Evolutionary conservation across 92 coral and sea anemone species (phyloP), one percentile per base, ranked within the genome.

Genomic region (Porites cylindrica): DNA sequence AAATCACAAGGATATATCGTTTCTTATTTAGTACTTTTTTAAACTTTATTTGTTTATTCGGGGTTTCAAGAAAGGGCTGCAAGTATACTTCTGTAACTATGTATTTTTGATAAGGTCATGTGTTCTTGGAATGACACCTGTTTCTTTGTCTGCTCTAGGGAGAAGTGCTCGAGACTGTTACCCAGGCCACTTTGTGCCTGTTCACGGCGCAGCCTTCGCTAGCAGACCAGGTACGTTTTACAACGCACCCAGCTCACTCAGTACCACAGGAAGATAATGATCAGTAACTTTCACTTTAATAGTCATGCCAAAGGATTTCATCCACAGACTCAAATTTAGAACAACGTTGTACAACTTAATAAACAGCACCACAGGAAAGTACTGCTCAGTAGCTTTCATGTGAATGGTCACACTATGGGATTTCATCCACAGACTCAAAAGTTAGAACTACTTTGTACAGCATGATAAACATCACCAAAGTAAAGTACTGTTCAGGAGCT

Each of bases 111-210:
- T 1, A 0, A 52, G 13, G 43, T 23, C 75, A 20, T 38, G 47
- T 85, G 14, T 11, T 61, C 38, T 51, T 43, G 20, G 16, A 47
- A 47, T 70, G 43, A 52, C 62, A 77, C 60, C 17, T 75, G 51
- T 51, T 60, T 79, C 54, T 18, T 65, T 50, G 51, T 52, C 70
- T 50, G 0, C 58, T 52, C 70, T 83, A 96, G 99, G 98, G 96
- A 3, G 94, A 96, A 20, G 50, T 85, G 56, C 88, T 96, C 76
- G 99, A 96, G 84, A 97, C 94, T 54, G 89, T 95, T 9, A 95
- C 96, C 83, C 99, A 96, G 88, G 99, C 99, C 23, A 80, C 89
- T 8, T 93, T 96, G 9, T 93, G 96, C 71, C 90, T 96, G 10
- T 96, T 96, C 68, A 85, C 96, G 8, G 95, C 98, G 5, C 99